A percentile compares a stretch with the other conserved stretches of the same genome.
Evolutionary conservation across 1,140 invertebrate genomes (phyloP).

Genomic region (Nilaparvata lugens): DNA sequence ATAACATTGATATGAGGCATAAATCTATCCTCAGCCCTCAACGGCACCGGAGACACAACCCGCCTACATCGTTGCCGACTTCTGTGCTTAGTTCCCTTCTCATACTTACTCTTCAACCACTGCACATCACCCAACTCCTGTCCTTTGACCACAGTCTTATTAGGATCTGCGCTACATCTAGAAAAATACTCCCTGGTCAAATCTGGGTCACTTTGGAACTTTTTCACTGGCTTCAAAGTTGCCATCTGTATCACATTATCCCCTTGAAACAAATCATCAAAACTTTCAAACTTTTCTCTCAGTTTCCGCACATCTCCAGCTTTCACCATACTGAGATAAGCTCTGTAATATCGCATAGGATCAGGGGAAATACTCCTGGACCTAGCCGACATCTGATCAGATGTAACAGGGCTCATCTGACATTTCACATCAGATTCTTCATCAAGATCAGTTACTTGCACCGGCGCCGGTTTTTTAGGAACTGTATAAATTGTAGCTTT

Average conservation of each 20-base stretch:
- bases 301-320: constrained; percentile 65
- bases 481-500: constrained; percentile 18
- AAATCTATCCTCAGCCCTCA: constrained; percentile 55
- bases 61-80: constrained; percentile 42
- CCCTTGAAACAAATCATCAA: constrained; percentile 36
- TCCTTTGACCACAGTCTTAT: constrained; percentile 37
- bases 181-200: constrained; percentile 48
- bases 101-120: constrained; percentile 49
- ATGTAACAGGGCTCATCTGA: constrained; percentile 15
- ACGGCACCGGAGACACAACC: constrained; percentile 49
- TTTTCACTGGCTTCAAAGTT: constrained; percentile 36
- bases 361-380: constrained; percentile 45
- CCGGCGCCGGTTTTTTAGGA: not conserved
- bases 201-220: constrained; percentile 67
- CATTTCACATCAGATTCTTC: constrained; percentile 1
- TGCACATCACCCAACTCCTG: constrained; percentile 51
- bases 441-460: constrained; percentile 4
- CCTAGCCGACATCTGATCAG: constrained; percentile 18
- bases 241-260: not conserved
- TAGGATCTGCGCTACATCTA: constrained; percentile 37
- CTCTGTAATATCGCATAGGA: constrained; percentile 56
- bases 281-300: constrained; percentile 60
- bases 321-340: constrained; percentile 56
- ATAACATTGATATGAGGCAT: constrained; percentile 85
- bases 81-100: constrained; percentile 38